phyloP scores from a whole-genome alignment of 1,140 invertebrate genomes.

The Sitophilus oryzae region DNA sequence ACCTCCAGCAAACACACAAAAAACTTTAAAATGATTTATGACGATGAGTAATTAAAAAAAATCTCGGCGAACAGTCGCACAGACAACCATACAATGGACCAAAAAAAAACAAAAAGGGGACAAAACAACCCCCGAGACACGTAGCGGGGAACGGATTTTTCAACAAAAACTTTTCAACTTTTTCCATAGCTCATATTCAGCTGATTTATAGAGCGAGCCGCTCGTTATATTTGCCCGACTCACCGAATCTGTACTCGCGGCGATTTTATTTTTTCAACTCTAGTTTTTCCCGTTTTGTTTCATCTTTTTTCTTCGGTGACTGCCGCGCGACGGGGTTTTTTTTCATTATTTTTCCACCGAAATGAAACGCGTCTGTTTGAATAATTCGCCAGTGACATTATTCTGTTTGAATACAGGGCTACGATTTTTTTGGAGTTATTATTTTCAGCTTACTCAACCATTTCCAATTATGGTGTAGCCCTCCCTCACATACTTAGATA shows the following conservation, averaged over 20 bases:
- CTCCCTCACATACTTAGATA: too few relatives aligned
- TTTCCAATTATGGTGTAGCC: too few relatives aligned
- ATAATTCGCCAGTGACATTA: background rate
- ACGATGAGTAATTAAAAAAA: background rate
- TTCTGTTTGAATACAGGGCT: background rate
- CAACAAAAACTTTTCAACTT: background rate
- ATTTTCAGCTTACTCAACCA: too few relatives aligned
- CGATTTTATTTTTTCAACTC: too few relatives aligned
- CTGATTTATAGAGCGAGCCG: background rate
- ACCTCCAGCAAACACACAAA: too few relatives aligned
- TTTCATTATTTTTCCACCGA: background rate
- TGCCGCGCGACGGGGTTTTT: background rate
- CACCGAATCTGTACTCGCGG: background rate
- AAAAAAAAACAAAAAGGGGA: background rate
- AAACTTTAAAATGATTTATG: background rate
- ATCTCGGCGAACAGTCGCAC: background rate
- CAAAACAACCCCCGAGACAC: too few relatives aligned
- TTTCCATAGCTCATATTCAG: background rate
- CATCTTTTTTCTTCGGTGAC: too few relatives aligned
- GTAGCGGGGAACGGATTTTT: too few relatives aligned
- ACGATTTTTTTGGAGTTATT: too few relatives aligned
- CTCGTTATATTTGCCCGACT: background rate
- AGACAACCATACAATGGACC: background rate
- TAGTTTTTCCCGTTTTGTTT: too few relatives aligned
- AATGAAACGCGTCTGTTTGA: background rate